Percentiles rank a stretch among this genome's conserved stretches.
Evolutionary conservation across 2,113 vertebrate species (phyloP).

Genomic region (Alexandromys fortis): DNA sequence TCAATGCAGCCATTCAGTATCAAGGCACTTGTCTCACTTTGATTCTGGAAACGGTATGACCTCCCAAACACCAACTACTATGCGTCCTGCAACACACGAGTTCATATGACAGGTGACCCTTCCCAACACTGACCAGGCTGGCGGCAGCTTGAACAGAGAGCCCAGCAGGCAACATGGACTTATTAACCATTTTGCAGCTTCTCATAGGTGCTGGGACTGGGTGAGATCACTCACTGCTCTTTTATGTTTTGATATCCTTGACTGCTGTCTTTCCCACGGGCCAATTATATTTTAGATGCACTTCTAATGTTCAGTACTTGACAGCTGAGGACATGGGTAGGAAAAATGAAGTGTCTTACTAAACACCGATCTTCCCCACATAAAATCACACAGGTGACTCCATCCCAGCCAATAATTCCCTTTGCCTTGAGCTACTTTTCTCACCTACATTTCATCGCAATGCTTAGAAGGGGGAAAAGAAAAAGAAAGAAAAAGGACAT

Average conservation of each 20-base stretch:
- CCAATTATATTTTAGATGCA: slow-evolving; percentile 57
- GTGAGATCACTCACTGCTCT: slow-evolving; percentile 17
- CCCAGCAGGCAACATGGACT: slow-evolving; percentile 49
- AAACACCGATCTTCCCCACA: slow-evolving; percentile 42
- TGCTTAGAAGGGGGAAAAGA: not conserved
- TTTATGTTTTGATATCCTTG: slow-evolving; percentile 70
- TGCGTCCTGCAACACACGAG: slow-evolving; percentile 26
- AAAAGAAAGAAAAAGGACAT: slow-evolving; percentile 19
- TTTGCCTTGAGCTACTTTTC: slow-evolving; percentile 64
- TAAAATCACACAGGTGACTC: slow-evolving; percentile 41
- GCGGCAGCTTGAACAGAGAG: slow-evolving; percentile 38
- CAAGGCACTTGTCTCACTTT: slow-evolving; percentile 58
- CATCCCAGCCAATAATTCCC: slow-evolving; percentile 46
- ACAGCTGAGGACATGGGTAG: slow-evolving; percentile 38
- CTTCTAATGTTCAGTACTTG: slow-evolving; percentile 68
- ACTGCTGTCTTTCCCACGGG: slow-evolving; percentile 48
- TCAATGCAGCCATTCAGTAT: not conserved
- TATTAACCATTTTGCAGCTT: slow-evolving; percentile 64
- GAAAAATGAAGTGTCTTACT: slow-evolving; percentile 57
- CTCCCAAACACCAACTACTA: slow-evolving; percentile 54
- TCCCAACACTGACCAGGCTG: slow-evolving; percentile 57
- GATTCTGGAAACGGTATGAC: slow-evolving; percentile 22
- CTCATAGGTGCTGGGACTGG: slow-evolving; percentile 31
- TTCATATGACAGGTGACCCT: slow-evolving; percentile 54
- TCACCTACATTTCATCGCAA: slow-evolving; percentile 11